Evolutionary conservation across 2,888 invertebrate species (phyloP).

Genomic region (Meta bourneti): DNA sequence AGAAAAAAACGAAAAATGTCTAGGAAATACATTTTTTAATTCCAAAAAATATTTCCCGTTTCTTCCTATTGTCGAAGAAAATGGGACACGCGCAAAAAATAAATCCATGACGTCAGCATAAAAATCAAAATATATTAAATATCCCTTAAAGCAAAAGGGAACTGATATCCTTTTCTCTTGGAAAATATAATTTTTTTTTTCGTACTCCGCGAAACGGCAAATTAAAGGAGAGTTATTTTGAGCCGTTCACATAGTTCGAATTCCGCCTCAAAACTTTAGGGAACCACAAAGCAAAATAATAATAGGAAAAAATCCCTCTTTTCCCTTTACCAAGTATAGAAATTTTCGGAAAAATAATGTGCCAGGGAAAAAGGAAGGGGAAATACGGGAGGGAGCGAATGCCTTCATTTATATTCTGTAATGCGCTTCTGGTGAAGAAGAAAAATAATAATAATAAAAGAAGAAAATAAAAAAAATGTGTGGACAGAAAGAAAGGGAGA

Average conservation of each 20-base stretch:
- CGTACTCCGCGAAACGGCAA: conserved; percentile 56
- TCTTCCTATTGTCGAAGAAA: not conserved
- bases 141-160: conserved; percentile 71
- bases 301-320: conserved; percentile 17
- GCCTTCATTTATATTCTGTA: conserved; percentile 76
- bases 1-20: conserved; percentile 3
- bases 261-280: conserved; percentile 72
- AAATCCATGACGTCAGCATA: conserved; percentile 62
- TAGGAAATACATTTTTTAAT: not conserved
- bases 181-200: conserved; percentile 2
- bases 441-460: conserved; percentile 61
- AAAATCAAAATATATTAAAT: conserved; percentile 76
- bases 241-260: conserved; percentile 71
- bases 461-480: conserved; percentile 41
- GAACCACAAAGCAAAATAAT: conserved; percentile 65
- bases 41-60: conserved; percentile 12
- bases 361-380: conserved; percentile 38
- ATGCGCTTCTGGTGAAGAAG: conserved; percentile 61
- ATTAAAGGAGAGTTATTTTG: conserved; percentile 75
- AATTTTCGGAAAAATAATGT: conserved; percentile 73
- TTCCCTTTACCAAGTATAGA: conserved; percentile 51
- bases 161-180: conserved; percentile 68
- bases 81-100: conserved; percentile 22
- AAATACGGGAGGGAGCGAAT: conserved; percentile 36
- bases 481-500: conserved; percentile 24